Percentiles rank a stretch among this genome's conserved stretches.
phyloP scores from a whole-genome alignment of 2,113 vertebrate genomes.

The Silurus glanis region DNA sequence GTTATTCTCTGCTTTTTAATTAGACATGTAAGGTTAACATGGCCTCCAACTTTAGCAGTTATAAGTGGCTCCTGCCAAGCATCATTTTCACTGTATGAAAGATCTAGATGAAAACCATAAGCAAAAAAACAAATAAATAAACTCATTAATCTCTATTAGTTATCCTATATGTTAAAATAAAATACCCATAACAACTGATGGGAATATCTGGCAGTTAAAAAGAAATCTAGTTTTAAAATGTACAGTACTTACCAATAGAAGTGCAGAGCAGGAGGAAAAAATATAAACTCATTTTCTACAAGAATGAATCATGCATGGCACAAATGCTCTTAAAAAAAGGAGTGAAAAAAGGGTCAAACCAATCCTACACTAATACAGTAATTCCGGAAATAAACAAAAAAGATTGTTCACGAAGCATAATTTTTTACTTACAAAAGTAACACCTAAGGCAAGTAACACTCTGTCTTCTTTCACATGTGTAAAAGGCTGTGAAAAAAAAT shows the following conservation, averaged over 20 bases:
- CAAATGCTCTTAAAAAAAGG: not conserved
- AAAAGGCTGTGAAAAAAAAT: not conserved
- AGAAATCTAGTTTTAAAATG: not conserved
- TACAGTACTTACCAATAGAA: constrained; percentile 23
- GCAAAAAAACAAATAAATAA: not conserved
- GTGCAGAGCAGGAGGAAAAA: constrained; percentile 12
- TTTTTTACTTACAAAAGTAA: not conserved
- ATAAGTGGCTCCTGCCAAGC: constrained; percentile 14
- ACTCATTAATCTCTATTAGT: not conserved
- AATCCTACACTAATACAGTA: not conserved
- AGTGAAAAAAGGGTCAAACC: not conserved
- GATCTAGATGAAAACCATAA: not conserved
- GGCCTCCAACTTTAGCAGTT: constrained; percentile 27
- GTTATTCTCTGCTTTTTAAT: not conserved
- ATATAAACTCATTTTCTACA: constrained; percentile 15
- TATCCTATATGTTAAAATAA: not conserved
- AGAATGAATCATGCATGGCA: not conserved
- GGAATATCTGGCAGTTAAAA: not conserved
- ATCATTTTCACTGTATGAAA: not conserved
- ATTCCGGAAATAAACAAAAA: not conserved
- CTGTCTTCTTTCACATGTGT: not conserved
- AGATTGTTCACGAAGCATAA: not conserved
- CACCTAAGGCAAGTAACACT: not conserved
- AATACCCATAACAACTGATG: not conserved
- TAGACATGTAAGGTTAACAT: not conserved